phyloP scores from a whole-genome alignment of 2,113 vertebrate genomes.

The Lipotes vexillifer region DNA sequence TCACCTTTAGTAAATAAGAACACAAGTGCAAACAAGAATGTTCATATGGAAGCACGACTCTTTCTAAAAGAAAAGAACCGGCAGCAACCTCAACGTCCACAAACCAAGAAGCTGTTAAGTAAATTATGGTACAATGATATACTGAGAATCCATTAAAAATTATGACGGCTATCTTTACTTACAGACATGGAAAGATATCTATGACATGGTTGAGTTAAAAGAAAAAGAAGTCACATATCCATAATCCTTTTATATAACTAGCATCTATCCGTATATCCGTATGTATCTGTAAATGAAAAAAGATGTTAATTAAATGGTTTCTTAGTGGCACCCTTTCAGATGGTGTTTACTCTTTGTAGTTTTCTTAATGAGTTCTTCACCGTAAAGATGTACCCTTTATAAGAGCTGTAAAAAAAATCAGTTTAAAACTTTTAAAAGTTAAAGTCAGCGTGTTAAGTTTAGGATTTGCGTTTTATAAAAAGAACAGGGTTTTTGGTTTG shows the following conservation, averaged over 20 bases:
- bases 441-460: neutral
- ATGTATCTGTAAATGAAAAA: neutral
- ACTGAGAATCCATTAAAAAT: conserved; percentile 13
- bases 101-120: neutral
- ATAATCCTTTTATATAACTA: neutral
- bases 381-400: neutral
- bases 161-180: neutral
- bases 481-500: neutral
- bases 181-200: neutral
- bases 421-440: neutral
- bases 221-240: neutral
- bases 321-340: neutral
- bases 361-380: neutral
- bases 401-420: neutral
- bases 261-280: neutral
- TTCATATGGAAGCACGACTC: neutral
- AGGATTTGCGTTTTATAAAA: conserved; percentile 3
- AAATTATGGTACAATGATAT: neutral
- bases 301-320: conserved; percentile 17
- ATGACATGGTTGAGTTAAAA: neutral
- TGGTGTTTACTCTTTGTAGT: neutral
- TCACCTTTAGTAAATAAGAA: conserved; percentile 7
- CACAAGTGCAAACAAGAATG: neutral
- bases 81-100: neutral
- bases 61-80: neutral